These are phyloP conservation scores for Scophthalmus maximus DNA, from an alignment of 2,113 vertebrate genomes.

Conservation along the genomic window DNA sequence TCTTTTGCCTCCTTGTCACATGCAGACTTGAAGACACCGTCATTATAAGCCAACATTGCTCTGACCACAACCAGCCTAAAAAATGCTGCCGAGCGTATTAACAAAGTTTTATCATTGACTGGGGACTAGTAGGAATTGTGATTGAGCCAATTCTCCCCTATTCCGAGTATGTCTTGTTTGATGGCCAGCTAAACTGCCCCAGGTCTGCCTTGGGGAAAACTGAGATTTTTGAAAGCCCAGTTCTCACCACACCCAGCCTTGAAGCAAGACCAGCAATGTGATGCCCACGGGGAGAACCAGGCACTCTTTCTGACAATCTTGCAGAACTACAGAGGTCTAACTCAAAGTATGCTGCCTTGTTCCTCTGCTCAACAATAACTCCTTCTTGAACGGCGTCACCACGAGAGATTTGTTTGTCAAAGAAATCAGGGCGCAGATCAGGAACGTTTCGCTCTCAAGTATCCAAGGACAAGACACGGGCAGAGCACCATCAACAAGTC, in stretches of 20 bases:
- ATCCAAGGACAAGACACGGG: too few species aligned
- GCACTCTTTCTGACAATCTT: conserved; percentile 59
- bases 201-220: conserved; percentile 67
- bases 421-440: conserved; percentile 42
- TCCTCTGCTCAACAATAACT: conserved; percentile 45
- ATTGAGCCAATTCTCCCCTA: conserved; percentile 60
- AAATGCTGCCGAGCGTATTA: conserved; percentile 42
- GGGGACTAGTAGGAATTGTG: conserved; percentile 32
- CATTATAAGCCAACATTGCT: conserved; percentile 8
- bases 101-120: conserved; percentile 57
- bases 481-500: not conserved
- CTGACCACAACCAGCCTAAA: conserved; percentile 3
- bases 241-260: conserved; percentile 66
- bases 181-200: conserved; percentile 71
- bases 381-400: conserved; percentile 31
- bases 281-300: conserved; percentile 58
- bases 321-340: conserved; percentile 55
- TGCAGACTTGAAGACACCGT: not conserved
- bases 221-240: conserved; percentile 59
- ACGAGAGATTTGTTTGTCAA: conserved; percentile 51
- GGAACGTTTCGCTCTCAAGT: not conserved
- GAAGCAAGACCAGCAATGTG: conserved; percentile 60
- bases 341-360: conserved; percentile 49
- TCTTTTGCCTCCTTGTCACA: not conserved
- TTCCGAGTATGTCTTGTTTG: conserved; percentile 66